A percentile compares a stretch with the other conserved stretches of the same genome.
These are phyloP conservation scores for Priapulus caudatus DNA, from an alignment of 2,888 invertebrate species.

Conservation along the genomic window DNA sequence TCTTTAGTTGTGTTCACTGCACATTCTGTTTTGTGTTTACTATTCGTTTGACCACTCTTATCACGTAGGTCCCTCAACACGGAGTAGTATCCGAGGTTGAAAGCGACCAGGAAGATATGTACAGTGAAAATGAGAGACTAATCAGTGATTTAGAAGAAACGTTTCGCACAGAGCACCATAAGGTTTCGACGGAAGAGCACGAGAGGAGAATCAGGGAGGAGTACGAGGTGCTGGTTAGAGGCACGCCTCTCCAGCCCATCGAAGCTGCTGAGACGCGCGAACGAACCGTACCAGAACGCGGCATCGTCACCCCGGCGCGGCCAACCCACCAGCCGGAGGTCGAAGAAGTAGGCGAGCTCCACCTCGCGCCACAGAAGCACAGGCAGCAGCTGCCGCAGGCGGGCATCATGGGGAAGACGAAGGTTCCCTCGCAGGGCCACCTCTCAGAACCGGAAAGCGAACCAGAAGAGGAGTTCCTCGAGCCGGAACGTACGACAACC, in stretches of 20 bases:
- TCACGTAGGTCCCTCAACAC: too few species aligned
- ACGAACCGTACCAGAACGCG: neutral
- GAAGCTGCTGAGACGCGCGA: too few species aligned
- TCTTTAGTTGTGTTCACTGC: too few species aligned
- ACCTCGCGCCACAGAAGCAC: neutral
- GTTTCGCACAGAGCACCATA: neutral
- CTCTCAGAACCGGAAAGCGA: neutral
- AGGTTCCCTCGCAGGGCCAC: neutral
- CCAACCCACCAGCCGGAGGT: neutral
- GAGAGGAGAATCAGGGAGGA: slow-evolving; percentile 1
- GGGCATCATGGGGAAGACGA: neutral
- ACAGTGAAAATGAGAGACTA: too few species aligned
- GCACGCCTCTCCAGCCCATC: too few species aligned
- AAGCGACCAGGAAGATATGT: too few species aligned
- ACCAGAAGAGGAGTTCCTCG: neutral
- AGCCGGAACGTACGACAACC: neutral
- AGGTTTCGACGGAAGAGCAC: neutral
- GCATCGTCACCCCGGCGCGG: neutral
- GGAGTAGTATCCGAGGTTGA: too few species aligned
- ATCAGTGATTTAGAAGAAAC: neutral
- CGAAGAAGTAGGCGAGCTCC: neutral
- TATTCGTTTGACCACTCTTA: too few species aligned
- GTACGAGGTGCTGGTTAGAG: too few species aligned
- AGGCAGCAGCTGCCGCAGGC: neutral
- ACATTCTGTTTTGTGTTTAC: too few species aligned